Base-by-base conservation (phyloP, 2,113 vertebrate genomes). In the Melanerpes formicivorus region DNA sequence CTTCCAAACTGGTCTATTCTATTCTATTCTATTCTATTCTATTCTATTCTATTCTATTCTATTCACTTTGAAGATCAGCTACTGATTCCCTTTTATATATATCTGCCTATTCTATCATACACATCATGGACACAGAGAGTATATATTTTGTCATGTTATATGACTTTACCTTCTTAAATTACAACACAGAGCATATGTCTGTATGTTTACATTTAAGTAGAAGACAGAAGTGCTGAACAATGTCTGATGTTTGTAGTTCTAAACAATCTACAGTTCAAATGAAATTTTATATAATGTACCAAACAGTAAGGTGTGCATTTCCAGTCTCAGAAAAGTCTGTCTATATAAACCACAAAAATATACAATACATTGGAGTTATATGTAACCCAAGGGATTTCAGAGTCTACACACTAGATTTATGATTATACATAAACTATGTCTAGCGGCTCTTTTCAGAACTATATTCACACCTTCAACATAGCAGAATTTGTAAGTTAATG, bases 281-380 rank as follows among this genome's bases (percentile, higher is more conserved):
- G 0, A 19, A 18, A 14, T n/a, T 69, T 54, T 59, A 48, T 54
- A 0, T 0, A 60, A 34, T 9, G 3, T 18, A 54, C 10, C 0
- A 2, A 42, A 30, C 3, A 23, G 5, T 42, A 25, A 75, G 5
- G 5, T 44, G 6, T 14, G 13, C 27, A 1, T 65, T 79, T 55
- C 25, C 4, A 85, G 50, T 59, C 13, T 90, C 62, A 34, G 8
- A 6, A 79, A 84, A 76, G 60, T n/a, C 1, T 55, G 14, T 2
- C 13, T 77, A 11, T 29, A 32, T 8, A 74, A 71, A 62, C 2
- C 5, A 42, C 16, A 32, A 54, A 52, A 62, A 2, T 5, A 25
- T 64, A 21, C 1, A 10, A 1, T 62, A 29, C 4, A 6, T 23
- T 32, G 14, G 16, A 84, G 3, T 56, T 63, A 59, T 11, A 52